phyloP scores from a whole-genome alignment of 2,797 vertebrate species.

The Spheniscus humboldti region DNA sequence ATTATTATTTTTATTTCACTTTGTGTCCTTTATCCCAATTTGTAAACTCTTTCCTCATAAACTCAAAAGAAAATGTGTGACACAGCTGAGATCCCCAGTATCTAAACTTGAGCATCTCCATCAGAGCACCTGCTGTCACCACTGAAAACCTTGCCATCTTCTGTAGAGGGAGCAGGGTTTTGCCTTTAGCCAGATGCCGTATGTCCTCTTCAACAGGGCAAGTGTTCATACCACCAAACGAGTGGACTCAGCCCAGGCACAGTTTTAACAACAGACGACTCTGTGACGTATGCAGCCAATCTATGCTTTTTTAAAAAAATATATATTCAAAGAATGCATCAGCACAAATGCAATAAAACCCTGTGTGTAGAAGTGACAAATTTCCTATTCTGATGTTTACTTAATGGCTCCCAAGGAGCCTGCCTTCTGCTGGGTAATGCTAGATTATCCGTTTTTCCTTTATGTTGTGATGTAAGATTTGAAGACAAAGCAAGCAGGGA shows the following conservation, averaged over 20 bases:
- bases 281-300: background rate
- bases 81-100: background rate
- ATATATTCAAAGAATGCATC: background rate
- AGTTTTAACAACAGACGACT: background rate
- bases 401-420: background rate
- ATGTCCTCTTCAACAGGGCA: background rate
- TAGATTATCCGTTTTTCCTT: background rate
- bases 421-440: background rate
- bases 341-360: background rate
- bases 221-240: background rate
- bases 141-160: background rate
- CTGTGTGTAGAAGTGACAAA: background rate
- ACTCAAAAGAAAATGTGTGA: background rate
- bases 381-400: background rate
- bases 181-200: background rate
- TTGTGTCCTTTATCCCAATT: background rate
- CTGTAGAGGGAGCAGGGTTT: background rate
- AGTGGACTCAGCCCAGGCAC: background rate
- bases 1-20: background rate
- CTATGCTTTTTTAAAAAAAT: background rate
- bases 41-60: background rate
- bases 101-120: background rate
- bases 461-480: background rate
- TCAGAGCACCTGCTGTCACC: background rate
- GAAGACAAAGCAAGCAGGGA: background rate